Evolutionary conservation across 2,888 invertebrate genomes (phyloP), one percentile per base, ranked within the genome.

Genomic region (Onthophagus sagittarius): DNA sequence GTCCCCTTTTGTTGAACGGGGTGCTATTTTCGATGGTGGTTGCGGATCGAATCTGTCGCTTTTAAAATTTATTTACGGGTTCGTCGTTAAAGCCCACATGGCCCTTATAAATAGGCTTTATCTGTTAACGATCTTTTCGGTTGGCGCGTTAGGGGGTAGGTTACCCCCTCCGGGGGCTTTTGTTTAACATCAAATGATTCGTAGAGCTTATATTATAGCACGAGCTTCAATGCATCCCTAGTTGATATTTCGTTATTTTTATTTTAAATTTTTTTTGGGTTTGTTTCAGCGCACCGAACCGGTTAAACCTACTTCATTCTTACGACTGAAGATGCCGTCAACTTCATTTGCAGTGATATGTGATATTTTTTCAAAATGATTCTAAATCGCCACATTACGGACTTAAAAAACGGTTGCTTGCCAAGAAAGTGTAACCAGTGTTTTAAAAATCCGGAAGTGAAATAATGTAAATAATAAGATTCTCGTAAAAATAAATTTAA

Each of bases 331-430:
- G 15, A 53, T 11, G 39, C 39, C 39, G 39, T 53, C 39, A 53
- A 39, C 63, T 62, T 14, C 64, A 62, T 33, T 70, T 72, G 72
- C 14, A 64, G 78, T 76, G 79, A 78, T 82, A 81, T 83, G 83
- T 83, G 83, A 83, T 83, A 83, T 83, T 80, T 81, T 81, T 80
- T 81, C 82, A 81, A 81, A 23, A 78, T 72, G 71, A 76, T 75
- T 76, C 74, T 75, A 76, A 74, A 76, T 62, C 69, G 14, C 23
- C 23, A 32, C 64, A 23, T 64, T 15, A 14, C n/a, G 31, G 67
- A 67, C 39, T 53, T 23, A 23, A 53, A 53, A 53, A 9, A 53
- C 11, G 39, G 39, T 53, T 11, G 39, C 39, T 53, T 53, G 39
- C 39, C 39, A 53, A 53, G 39, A 53, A 53, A 53, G 39, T 53